Evolutionary conservation across 2,797 vertebrate genomes (phyloP).

Genomic region (Sebastes nivosus): DNA sequence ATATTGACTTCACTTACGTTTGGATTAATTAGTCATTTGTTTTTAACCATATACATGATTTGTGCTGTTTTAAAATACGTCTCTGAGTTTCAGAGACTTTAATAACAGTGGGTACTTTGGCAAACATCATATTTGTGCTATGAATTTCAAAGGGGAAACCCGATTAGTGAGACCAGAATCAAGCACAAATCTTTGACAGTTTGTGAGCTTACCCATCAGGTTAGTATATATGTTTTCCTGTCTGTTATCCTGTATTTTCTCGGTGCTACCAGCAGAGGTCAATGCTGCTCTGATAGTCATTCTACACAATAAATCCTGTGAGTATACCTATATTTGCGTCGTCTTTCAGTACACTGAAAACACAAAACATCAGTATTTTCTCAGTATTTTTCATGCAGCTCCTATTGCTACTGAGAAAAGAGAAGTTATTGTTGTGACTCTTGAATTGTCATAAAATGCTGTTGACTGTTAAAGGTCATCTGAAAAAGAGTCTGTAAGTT

Average conservation of each 20-base stretch:
- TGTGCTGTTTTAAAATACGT: not conserved
- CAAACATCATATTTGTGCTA: not conserved
- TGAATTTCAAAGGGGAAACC: not conserved
- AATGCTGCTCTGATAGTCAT: slow-evolving; percentile 40
- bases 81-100: not conserved
- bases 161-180: not conserved
- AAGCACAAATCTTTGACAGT: not conserved
- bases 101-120: not conserved
- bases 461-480: slow-evolving; percentile 39
- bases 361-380: not conserved
- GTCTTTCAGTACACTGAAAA: not conserved
- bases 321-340: not conserved
- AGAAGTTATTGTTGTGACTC: not conserved
- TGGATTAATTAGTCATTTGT: not conserved
- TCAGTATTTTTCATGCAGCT: not conserved
- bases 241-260: slow-evolving; percentile 5
- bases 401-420: not conserved
- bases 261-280: slow-evolving; percentile 68
- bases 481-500: not conserved
- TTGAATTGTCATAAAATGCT: slow-evolving; percentile 19
- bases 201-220: not conserved
- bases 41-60: not conserved
- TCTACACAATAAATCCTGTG: not conserved
- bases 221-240: not conserved
- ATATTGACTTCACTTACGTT: not conserved